Evolutionary conservation across 2,113 vertebrate genomes (phyloP), one percentile per base, ranked within the genome.

Genomic region (Coptodon rendalli): DNA sequence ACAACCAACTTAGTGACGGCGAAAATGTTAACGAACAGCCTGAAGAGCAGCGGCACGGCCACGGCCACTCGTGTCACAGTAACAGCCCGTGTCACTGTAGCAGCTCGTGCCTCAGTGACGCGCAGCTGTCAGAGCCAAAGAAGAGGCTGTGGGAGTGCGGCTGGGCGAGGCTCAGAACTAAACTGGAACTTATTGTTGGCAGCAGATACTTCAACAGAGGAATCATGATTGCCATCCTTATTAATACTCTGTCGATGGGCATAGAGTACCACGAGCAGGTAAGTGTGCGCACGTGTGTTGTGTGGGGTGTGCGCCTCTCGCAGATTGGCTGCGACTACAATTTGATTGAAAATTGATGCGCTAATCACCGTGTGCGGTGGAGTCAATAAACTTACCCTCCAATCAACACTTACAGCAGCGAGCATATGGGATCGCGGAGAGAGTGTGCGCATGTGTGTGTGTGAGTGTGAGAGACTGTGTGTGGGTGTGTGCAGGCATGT

Each of bases 171-270:
- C 61, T 90, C 14, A 71, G 78, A 80, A 45, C 29, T 17, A 92
- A 93, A 86, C 90, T 96, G 71, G 73, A 95, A 63, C 94, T 96
- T 86, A 98, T 99, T 0, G 99, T 99, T 87, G 97, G 97, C 79
- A 99, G 99, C 97, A 98, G 98, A 93, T 99, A 99, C 92, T 99
- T 99, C 96, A 99, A 95, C 96, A 97, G 98, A 2, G 99, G 99
- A 13, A 99, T 99, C 93, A 99, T 99, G 99, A 97, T 97, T 16
- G 98, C 99, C 88, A 99, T 99, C 87, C 97, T 99, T 57, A 97
- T 99, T 93, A 99, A 99, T 94, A 99, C 99, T 0, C 95, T 99
- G 91, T 99, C 98, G 86, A 99, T 99, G 99, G 99, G 99, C 6
- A 97, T 99, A 1, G 98, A 99, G 95, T 98, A 98, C 94, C 99